Evolutionary conservation across 1,140 invertebrate genomes (phyloP).

Genomic region (Brachionus paranguensis): DNA sequence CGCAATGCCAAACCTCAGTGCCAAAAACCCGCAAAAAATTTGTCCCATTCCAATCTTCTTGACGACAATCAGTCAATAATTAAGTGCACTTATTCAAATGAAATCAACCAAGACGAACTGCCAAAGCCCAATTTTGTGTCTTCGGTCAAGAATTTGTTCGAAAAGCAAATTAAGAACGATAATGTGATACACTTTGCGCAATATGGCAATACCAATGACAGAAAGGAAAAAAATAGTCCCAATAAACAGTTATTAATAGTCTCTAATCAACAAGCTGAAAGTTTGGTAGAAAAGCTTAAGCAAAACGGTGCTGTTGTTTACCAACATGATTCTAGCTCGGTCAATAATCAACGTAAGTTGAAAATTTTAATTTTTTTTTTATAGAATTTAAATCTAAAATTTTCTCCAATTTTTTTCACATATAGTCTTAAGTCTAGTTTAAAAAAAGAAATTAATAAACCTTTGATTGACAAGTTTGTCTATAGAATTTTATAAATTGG

Average conservation of each 20-base stretch:
- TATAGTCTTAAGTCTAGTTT: too few relatives aligned
- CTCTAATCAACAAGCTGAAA: background rate
- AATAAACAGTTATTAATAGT: slow-evolving; percentile 5
- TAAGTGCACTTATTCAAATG: slow-evolving; percentile 38
- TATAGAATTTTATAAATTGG: too few relatives aligned
- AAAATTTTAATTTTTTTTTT: background rate
- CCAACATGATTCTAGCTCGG: background rate
- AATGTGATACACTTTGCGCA: background rate
- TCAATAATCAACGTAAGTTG: background rate
- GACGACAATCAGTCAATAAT: background rate
- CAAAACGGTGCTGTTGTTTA: slow-evolving; percentile 24
- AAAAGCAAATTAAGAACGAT: slow-evolving; percentile 18
- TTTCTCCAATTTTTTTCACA: too few relatives aligned
- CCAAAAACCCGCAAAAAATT: background rate
- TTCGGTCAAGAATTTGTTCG: slow-evolving; percentile 34
- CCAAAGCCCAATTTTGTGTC: slow-evolving; percentile 37
- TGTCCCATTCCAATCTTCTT: background rate
- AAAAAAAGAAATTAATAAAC: too few relatives aligned
- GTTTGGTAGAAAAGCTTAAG: background rate
- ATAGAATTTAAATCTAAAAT: too few relatives aligned
- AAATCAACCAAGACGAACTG: slow-evolving; percentile 37
- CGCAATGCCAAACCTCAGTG: background rate
- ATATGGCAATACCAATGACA: background rate
- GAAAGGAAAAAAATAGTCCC: background rate
- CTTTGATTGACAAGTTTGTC: too few relatives aligned